A percentile compares a stretch with the other conserved stretches of the same genome.
phyloP scores from a whole-genome alignment of 2,797 vertebrate species.

The Champsocephalus esox region DNA sequence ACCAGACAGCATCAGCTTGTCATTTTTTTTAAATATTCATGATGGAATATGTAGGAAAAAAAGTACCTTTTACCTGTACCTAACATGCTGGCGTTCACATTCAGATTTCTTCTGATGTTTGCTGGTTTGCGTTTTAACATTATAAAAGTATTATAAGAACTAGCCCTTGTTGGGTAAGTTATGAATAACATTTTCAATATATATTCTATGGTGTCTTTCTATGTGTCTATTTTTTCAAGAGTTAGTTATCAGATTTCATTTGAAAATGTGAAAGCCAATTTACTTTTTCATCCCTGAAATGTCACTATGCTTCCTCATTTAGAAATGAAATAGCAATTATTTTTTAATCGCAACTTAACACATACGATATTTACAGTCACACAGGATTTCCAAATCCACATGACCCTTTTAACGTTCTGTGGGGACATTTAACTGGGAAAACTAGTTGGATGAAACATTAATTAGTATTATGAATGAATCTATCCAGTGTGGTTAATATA shows the following conservation, averaged over 20 bases:
- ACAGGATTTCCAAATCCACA: neutral
- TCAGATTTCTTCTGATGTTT: neutral
- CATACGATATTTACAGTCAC: neutral
- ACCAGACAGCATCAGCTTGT: neutral
- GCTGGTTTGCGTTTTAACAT: neutral
- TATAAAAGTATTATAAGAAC: neutral
- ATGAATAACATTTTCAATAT: neutral
- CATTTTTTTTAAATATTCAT: neutral
- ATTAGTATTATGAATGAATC: neutral
- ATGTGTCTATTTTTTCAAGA: too few species aligned
- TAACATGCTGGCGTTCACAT: neutral
- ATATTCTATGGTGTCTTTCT: too few species aligned
- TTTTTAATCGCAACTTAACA: neutral
- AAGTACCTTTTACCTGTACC: neutral
- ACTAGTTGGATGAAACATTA: neutral
- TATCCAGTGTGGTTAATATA: neutral
- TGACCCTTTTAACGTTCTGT: neutral
- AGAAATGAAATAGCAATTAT: neutral
- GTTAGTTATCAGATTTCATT: too few species aligned
- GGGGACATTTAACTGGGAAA: neutral
- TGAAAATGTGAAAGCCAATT: neutral
- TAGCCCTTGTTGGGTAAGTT: neutral
- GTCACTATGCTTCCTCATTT: conserved; percentile 1
- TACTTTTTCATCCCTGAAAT: too few species aligned
- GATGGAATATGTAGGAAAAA: neutral